These are phyloP conservation scores for Erebia palarica DNA, from an alignment of 2,888 invertebrate genomes.

Conservation along the genomic window DNA sequence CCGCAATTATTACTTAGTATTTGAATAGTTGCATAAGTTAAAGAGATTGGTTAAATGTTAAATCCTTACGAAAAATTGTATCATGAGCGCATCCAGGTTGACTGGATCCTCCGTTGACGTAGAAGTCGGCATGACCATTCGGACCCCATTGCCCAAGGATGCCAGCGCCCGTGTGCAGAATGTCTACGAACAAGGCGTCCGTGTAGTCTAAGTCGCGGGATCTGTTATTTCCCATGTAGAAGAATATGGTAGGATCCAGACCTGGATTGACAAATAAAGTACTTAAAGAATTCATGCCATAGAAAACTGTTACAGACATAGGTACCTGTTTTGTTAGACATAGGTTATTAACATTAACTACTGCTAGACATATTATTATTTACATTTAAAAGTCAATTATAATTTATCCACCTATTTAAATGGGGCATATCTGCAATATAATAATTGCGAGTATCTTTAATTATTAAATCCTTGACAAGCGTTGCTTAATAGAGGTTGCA, in stretches of 20 bases:
- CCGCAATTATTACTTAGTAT: no score
- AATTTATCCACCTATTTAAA: no score
- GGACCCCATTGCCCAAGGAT: constrained; percentile 95
- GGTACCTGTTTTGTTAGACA: no score
- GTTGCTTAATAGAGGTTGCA: background rate
- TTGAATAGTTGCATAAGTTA: no score
- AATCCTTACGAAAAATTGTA: constrained; percentile 89
- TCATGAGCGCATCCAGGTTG: constrained; percentile 93
- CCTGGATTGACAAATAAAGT: constrained; percentile 66
- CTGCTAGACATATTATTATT: no score
- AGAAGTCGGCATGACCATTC: constrained; percentile 94
- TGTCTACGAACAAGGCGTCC: constrained; percentile 92
- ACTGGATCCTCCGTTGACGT: constrained; percentile 93
- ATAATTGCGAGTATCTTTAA: no score
- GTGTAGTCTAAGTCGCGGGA: constrained; percentile 90
- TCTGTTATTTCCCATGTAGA: constrained; percentile 91
- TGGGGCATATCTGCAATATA: no score
- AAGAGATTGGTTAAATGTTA: background rate
- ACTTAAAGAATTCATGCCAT: background rate
- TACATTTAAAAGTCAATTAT: no score
- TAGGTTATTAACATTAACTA: no score
- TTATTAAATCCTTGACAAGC: constrained; percentile 8
- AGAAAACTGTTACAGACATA: no score
- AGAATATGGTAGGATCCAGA: constrained; percentile 92
- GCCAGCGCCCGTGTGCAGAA: constrained; percentile 92